A percentile compares a stretch with the other conserved stretches of the same genome.
phyloP scores from a whole-genome alignment of 2,888 invertebrate genomes.

The Heteromyza rotundicornis region DNA sequence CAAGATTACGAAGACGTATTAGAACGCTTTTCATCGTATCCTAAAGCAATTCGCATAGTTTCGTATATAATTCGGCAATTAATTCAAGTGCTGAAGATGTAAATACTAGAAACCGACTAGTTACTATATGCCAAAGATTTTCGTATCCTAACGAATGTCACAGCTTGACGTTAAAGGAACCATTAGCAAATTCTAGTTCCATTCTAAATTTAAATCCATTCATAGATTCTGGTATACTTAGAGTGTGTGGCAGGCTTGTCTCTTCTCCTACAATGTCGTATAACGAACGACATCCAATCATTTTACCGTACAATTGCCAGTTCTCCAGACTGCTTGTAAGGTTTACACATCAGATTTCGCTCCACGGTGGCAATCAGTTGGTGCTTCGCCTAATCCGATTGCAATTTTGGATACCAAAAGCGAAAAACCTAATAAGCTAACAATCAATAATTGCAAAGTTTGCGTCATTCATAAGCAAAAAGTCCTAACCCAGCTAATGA shows the following conservation, averaged over 20 bases:
- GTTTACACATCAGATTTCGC: constrained; percentile 2
- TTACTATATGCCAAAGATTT: neutral
- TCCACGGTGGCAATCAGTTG: constrained; percentile 15
- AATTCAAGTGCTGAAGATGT: neutral
- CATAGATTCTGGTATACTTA: neutral
- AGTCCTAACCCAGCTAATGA: neutral
- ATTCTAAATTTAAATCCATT: neutral
- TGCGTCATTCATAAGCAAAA: neutral
- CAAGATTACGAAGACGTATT: neutral
- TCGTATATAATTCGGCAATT: neutral
- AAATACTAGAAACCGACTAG: neutral
- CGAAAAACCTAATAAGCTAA: constrained; percentile 11
- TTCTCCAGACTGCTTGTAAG: constrained; percentile 3
- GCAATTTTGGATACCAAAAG: constrained; percentile 6
- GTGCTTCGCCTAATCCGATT: neutral
- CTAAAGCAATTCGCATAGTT: neutral
- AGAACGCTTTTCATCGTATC: neutral
- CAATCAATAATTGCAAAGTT: constrained; percentile 9
- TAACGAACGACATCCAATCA: neutral
- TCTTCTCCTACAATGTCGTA: neutral
- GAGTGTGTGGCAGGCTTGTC: neutral
- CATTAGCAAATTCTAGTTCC: neutral
- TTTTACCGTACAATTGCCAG: neutral
- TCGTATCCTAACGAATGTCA: neutral
- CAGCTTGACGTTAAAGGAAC: neutral